phyloP scores from a whole-genome alignment of 2,113 vertebrate species.

The Cryptotis parvus region DNA sequence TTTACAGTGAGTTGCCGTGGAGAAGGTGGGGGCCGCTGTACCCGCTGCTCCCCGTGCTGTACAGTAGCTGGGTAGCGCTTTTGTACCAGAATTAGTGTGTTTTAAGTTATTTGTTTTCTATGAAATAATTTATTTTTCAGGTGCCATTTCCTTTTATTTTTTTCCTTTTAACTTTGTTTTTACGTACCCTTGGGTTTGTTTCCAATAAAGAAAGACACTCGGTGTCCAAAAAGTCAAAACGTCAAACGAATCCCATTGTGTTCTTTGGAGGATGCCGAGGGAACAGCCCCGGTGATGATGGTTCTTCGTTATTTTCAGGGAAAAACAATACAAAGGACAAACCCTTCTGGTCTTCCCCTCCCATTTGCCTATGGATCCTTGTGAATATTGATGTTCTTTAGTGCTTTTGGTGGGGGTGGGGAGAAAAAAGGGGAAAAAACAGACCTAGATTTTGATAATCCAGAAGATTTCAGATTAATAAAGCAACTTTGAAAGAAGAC shows the following conservation, averaged over 20 bases:
- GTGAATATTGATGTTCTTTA: conserved; percentile 84
- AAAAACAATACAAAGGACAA: background rate
- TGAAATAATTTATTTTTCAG: conserved; percentile 92
- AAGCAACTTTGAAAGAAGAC: conserved; percentile 86
- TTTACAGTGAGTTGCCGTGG: conserved; percentile 85
- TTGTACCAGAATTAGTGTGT: conserved; percentile 89
- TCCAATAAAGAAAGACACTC: conserved; percentile 92
- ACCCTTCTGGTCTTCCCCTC: conserved; percentile 72
- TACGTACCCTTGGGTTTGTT: conserved; percentile 89
- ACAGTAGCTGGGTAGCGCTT: conserved; percentile 90
- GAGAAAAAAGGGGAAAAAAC: conserved; percentile 66
- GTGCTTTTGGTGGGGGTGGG: conserved; percentile 78
- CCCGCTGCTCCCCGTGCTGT: conserved; percentile 90
- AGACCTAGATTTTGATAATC: conserved; percentile 86
- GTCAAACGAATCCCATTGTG: conserved; percentile 89
- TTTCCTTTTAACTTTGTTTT: conserved; percentile 91
- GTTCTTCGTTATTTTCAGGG: conserved; percentile 55
- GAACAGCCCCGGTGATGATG: conserved; percentile 69
- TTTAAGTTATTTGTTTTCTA: conserved; percentile 93
- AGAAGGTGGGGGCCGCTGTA: conserved; percentile 78
- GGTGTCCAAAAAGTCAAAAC: conserved; percentile 89
- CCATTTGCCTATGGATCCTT: conserved; percentile 80
- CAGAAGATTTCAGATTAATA: conserved; percentile 83
- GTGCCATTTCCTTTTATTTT: conserved; percentile 82
- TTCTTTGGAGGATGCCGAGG: conserved; percentile 86